phyloP scores from a whole-genome alignment of 1,140 invertebrate genomes.

The Berghia stephanieae region DNA sequence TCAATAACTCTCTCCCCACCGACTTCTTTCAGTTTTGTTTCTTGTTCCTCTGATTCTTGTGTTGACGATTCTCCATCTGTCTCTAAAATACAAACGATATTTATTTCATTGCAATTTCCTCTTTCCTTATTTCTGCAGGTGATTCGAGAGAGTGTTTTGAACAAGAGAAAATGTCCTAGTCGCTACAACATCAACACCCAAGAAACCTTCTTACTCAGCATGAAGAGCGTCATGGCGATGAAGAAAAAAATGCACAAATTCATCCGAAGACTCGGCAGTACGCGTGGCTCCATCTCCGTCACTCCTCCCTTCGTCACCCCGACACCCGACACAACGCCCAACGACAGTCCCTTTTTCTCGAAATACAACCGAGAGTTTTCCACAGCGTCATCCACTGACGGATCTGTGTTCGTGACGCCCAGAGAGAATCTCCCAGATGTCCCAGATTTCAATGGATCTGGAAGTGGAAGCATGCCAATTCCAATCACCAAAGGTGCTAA shows the following conservation, averaged over 20 bases:
- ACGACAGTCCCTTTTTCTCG: neutral
- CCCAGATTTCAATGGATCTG: neutral
- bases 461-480: neutral
- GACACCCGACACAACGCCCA: neutral
- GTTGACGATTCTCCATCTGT: neutral
- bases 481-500: neutral
- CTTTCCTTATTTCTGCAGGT: slow-evolving; percentile 32
- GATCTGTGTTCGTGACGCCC: neutral
- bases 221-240: slow-evolving; percentile 40
- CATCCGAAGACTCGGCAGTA: slow-evolving; percentile 34
- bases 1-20: too few relatives aligned
- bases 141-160: slow-evolving; percentile 51
- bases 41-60: neutral
- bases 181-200: slow-evolving; percentile 32
- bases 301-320: slow-evolving; percentile 16
- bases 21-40: too few relatives aligned
- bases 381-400: neutral
- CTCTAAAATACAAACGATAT: too few relatives aligned
- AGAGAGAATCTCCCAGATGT: neutral
- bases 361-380: neutral
- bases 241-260: slow-evolving; percentile 34
- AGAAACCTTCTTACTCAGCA: slow-evolving; percentile 40
- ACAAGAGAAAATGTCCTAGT: slow-evolving; percentile 40
- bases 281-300: neutral
- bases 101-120: neutral